Base-by-base conservation (phyloP, 1,140 invertebrate species). In the Orius laevigatus region DNA sequence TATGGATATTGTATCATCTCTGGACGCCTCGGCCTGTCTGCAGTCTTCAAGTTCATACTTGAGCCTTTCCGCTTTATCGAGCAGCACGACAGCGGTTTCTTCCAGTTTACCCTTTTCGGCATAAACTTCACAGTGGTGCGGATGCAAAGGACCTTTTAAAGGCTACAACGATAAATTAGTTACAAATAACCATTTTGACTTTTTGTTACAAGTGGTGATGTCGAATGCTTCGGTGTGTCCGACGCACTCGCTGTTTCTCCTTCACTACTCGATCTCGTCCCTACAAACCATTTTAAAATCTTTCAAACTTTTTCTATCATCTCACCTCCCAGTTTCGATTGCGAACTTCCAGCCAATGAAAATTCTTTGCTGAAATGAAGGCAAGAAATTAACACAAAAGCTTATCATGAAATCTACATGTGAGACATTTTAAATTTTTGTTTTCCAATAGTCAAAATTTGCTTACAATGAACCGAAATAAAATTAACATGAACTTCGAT, bases 1-100 rank as follows among this genome's bases (percentile, higher is more conserved):
- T 14, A 46, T 45, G 11, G 46, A 34, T n/a, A 59, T 54, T 3
- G 57, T 56, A 33, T 60, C 57, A 19, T 56, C 50, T 40, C 53
- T 48, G n/a, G 50, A 55, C n/a, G 47, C 47, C 19, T 57, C 50
- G 33, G 50, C 51, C 41, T 58, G 53, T 45, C 39, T 42, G 1
- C 57, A 51, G 20, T 60, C 57, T 14, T 53, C 56, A 35, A 60
- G 40, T 48, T 60, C 58, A 46, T 60, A 60, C 31, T 57, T 49
- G 0, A 59, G 49, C 18, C 57, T 18, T n/a, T 56, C 56, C 2
- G 46, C 48, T 19, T 49, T 49, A 19, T 58, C 57, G 11, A 48
- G 43, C 5, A 58, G 45, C 34, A 40, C 31, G 2, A 55, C 58
- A 6, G 54, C 53, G 14, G 34, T 46, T 51, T 60, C 56, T 46